A percentile compares a stretch with the other conserved stretches of the same genome.
These are phyloP conservation scores for Tamandua tetradactyla DNA, from an alignment of 2,797 vertebrate genomes.

Conservation along the genomic window DNA sequence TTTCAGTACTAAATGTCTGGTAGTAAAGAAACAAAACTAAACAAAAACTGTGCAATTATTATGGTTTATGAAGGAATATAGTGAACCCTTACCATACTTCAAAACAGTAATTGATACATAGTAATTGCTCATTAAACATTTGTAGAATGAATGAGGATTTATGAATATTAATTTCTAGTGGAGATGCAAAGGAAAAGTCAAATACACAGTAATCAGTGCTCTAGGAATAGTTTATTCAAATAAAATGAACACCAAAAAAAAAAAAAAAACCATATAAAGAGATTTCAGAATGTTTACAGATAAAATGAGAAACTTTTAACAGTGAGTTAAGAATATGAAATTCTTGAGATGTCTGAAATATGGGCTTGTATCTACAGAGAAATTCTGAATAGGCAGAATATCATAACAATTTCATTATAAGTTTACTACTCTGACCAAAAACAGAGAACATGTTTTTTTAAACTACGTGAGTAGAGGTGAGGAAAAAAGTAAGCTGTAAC, in stretches of 20 bases:
- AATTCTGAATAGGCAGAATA: neutral
- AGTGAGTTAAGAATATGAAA: neutral
- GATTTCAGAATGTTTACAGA: neutral
- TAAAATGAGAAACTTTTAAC: neutral
- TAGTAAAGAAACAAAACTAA: neutral
- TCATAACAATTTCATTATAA: neutral
- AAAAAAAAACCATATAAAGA: neutral
- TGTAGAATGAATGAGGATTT: neutral
- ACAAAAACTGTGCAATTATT: neutral
- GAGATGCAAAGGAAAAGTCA: neutral
- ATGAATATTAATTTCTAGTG: neutral
- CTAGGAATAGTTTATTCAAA: neutral
- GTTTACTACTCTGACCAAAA: neutral
- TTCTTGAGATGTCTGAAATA: neutral
- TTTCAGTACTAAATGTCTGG: neutral
- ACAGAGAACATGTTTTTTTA: constrained; percentile 1
- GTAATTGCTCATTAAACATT: neutral
- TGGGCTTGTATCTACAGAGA: neutral
- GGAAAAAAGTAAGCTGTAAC: neutral
- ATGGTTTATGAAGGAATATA: neutral
- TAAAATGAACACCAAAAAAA: neutral
- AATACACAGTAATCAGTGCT: neutral
- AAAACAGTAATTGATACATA: neutral
- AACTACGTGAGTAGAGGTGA: neutral
- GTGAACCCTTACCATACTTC: neutral